Conservation (phyloP, 1,140 invertebrate species). For the Augochlora pura region DNA sequence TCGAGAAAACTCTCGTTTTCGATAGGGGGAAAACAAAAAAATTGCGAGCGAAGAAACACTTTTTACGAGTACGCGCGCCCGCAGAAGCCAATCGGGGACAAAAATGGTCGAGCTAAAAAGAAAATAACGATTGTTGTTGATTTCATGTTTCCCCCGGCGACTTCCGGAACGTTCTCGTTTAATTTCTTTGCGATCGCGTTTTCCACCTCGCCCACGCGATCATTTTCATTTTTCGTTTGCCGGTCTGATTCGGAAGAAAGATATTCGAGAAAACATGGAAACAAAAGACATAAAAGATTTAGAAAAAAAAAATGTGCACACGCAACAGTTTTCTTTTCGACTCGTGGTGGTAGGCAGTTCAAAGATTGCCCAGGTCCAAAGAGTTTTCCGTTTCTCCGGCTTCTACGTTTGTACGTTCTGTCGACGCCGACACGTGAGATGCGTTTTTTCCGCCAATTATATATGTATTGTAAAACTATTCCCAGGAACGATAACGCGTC, state of each 20-base stretch:
- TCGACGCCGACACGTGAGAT: slow-evolving; percentile 18
- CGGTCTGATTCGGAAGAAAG: slow-evolving; percentile 1
- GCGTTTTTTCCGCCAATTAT: slow-evolving; percentile 34
- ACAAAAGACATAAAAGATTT: too few relatives aligned
- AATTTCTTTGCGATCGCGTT: too few relatives aligned
- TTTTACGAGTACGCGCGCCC: slow-evolving; percentile 3
- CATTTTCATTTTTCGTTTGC: neutral
- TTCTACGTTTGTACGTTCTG: slow-evolving; percentile 33
- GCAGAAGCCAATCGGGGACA: neutral
- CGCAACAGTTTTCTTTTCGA: slow-evolving; percentile 10
- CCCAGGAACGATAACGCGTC: slow-evolving; percentile 42
- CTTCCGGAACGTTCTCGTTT: too few relatives aligned
- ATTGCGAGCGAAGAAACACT: neutral
- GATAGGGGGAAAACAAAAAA: neutral
- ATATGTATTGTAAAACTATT: slow-evolving; percentile 51
- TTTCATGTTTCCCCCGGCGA: too few relatives aligned
- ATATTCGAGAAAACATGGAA: neutral
- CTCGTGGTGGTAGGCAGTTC: slow-evolving; percentile 35
- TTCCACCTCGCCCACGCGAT: neutral
- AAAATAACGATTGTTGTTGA: neutral
- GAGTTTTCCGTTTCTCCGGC: slow-evolving; percentile 37
- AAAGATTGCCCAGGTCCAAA: slow-evolving; percentile 45
- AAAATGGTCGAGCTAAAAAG: neutral
- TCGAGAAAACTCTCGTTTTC: neutral
- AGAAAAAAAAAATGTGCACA: neutral